Evolutionary conservation across 2,888 invertebrate genomes (phyloP).

Genomic region (Onchidella celtica): DNA sequence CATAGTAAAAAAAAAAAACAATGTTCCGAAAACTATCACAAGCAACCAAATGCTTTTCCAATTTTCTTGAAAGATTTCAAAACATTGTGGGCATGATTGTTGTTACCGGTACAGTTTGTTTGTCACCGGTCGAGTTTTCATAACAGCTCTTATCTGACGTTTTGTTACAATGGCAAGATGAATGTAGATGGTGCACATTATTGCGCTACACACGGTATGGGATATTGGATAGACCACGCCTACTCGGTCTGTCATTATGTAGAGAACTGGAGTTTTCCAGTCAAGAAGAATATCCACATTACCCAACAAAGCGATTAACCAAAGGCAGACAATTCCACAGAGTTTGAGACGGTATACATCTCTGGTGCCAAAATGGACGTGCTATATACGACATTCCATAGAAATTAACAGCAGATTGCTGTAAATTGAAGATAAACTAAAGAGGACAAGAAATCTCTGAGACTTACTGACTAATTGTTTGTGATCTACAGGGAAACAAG

Average conservation of each 20-base stretch:
- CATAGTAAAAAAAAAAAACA: neutral
- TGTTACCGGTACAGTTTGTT: too few species aligned
- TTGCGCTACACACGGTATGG: neutral
- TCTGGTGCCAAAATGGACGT: neutral
- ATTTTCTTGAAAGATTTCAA: neutral
- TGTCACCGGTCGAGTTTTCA: neutral
- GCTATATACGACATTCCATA: conserved; percentile 16
- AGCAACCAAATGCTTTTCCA: conserved; percentile 18
- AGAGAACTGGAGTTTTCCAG: neutral
- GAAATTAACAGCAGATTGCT: neutral
- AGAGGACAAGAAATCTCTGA: neutral
- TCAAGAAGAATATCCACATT: neutral
- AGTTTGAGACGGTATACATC: neutral
- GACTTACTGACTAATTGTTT: neutral
- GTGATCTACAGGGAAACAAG: neutral
- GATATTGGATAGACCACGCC: neutral
- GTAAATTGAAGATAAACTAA: neutral
- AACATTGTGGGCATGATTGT: neutral
- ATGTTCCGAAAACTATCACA: conserved; percentile 11
- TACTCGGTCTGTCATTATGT: neutral
- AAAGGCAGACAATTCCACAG: neutral
- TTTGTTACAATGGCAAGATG: conserved; percentile 3
- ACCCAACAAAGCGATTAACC: neutral
- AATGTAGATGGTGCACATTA: neutral
- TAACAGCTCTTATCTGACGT: neutral